Conservation (phyloP, 2,797 vertebrate genomes). For the Coluber constrictor region DNA sequence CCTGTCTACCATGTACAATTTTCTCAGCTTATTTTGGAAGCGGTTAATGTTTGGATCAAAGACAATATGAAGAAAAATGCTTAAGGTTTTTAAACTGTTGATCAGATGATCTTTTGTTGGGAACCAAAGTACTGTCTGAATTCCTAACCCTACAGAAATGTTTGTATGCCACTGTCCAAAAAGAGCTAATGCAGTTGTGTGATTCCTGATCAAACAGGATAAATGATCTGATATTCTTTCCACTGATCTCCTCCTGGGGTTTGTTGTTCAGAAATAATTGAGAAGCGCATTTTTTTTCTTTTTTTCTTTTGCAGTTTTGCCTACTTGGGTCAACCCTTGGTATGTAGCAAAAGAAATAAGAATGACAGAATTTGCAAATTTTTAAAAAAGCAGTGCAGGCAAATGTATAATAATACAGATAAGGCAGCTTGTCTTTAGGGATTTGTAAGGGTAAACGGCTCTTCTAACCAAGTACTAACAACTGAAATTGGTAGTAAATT, state of each 20-base stretch:
- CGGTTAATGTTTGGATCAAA: background rate
- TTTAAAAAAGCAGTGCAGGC: background rate
- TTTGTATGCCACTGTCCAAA: background rate
- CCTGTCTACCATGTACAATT: background rate
- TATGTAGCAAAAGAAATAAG: background rate
- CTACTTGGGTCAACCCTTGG: background rate
- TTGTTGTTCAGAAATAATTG: background rate
- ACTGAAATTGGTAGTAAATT: background rate
- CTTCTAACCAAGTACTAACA: background rate
- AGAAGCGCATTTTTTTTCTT: background rate
- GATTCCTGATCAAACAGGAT: background rate
- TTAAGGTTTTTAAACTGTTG: background rate
- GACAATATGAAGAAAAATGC: background rate
- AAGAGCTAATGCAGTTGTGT: background rate
- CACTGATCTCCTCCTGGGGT: background rate
- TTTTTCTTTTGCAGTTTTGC: background rate
- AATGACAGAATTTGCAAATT: background rate
- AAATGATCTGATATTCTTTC: background rate
- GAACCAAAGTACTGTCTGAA: background rate
- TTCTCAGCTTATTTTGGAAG: background rate
- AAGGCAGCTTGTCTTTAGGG: background rate
- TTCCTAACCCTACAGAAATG: background rate
- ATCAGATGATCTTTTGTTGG: background rate
- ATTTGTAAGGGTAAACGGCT: background rate
- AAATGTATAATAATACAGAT: background rate